Conservation (phyloP, 2,113 vertebrate species). For the Hypomesus transpacificus region DNA sequence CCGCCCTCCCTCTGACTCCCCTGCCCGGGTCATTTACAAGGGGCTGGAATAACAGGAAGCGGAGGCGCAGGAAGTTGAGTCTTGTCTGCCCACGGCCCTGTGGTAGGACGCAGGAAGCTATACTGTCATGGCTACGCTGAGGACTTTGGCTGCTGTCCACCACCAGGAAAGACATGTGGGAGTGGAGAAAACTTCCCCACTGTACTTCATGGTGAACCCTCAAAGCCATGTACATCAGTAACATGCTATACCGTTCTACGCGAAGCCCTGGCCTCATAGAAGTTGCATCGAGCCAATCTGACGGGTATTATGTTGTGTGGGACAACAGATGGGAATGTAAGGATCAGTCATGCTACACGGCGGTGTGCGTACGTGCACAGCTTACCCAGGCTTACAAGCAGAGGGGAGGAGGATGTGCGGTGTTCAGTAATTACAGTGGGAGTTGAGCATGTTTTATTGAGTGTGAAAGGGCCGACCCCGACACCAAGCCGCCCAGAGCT, state of each 20-base stretch:
- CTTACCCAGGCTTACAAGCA: constrained; percentile 22
- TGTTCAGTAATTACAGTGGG: constrained; percentile 64
- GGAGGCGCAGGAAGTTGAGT: constrained; percentile 72
- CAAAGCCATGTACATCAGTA: constrained; percentile 11
- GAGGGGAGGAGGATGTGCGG: constrained; percentile 37
- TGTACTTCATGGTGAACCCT: background rate
- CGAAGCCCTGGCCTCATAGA: no score
- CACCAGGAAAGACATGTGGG: constrained; percentile 23
- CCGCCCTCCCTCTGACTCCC: constrained; percentile 33
- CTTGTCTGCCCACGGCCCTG: constrained; percentile 63
- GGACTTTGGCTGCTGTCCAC: constrained; percentile 55
- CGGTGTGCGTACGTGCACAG: constrained; percentile 30
- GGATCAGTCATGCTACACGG: constrained; percentile 40
- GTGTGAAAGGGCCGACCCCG: constrained; percentile 65
- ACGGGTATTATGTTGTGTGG: constrained; percentile 32
- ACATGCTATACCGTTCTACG: background rate
- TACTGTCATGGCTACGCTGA: constrained; percentile 62
- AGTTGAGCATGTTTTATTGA: constrained; percentile 71
- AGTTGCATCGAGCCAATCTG: no score
- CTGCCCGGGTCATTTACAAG: constrained; percentile 53
- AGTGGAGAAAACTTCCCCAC: background rate
- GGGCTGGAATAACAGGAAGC: constrained; percentile 77
- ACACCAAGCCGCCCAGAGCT: constrained; percentile 51
- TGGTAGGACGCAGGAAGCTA: constrained; percentile 68
- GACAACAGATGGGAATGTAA: constrained; percentile 37